phyloP scores from a whole-genome alignment of 2,888 invertebrate genomes.

The Crocallis elinguaria region DNA sequence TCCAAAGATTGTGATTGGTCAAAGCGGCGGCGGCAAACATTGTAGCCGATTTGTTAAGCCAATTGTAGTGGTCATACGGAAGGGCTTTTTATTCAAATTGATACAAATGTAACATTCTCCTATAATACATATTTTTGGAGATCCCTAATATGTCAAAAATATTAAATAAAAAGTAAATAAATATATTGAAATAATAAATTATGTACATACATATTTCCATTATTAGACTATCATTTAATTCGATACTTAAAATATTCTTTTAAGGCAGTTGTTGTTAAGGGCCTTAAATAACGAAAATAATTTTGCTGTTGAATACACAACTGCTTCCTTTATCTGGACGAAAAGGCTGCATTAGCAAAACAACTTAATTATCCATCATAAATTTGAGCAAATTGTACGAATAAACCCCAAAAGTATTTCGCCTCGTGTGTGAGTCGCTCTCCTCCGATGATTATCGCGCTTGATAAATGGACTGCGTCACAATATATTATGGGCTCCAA shows the following conservation, averaged over 20 bases:
- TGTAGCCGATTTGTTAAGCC: constrained; percentile 46
- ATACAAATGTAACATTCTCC: neutral
- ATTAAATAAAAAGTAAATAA: no score
- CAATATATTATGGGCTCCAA: constrained; percentile 77
- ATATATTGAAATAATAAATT: no score
- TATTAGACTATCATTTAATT: no score
- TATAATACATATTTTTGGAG: no score
- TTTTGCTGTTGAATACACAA: no score
- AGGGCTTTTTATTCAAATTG: neutral
- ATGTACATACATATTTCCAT: no score
- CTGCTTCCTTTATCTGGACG: no score
- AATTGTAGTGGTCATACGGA: constrained; percentile 11
- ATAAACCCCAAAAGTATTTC: constrained; percentile 72
- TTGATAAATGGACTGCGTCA: constrained; percentile 82
- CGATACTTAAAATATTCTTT: no score
- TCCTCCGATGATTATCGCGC: constrained; percentile 73
- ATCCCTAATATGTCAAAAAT: no score
- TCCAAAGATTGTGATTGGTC: constrained; percentile 56
- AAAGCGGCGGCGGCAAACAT: constrained; percentile 45
- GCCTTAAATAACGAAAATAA: no score
- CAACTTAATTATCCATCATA: constrained; percentile 52
- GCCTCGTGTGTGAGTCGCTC: constrained; percentile 60
- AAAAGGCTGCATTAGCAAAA: no score
- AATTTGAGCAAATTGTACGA: constrained; percentile 57
- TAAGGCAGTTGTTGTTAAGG: no score